Conservation (phyloP, 92 coral and sea anemone genomes). For the Anthopleura xanthogrammica region DNA sequence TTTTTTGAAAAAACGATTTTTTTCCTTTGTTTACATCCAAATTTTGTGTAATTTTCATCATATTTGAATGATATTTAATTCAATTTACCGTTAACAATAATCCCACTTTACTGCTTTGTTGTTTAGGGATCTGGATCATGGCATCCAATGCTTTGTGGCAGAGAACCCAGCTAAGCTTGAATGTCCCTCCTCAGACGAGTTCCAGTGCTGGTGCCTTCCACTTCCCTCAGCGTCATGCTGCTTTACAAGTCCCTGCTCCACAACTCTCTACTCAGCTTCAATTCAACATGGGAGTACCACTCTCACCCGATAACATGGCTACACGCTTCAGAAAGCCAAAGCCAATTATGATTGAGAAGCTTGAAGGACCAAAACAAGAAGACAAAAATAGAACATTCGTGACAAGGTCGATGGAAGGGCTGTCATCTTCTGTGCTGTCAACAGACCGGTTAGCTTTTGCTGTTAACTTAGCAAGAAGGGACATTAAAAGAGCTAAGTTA, state of each 20-base stretch:
- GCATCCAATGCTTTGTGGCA: slow-evolving; percentile 59
- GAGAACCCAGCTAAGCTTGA: slow-evolving; percentile 66
- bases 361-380: slow-evolving; percentile 34
- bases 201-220: background rate
- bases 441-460: slow-evolving; percentile 87
- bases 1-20: background rate
- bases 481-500: slow-evolving; percentile 70
- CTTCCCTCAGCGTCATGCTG: slow-evolving; percentile 8
- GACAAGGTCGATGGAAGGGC: slow-evolving; percentile 21
- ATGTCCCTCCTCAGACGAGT: slow-evolving; percentile 37
- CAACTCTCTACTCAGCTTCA: slow-evolving; percentile 72
- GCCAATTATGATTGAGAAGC: slow-evolving; percentile 85
- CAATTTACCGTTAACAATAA: background rate
- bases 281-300: slow-evolving; percentile 78
- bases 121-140: slow-evolving; percentile 35
- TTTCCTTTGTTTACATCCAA: background rate
- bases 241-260: slow-evolving; percentile 35
- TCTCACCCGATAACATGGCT: slow-evolving; percentile 67
- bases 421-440: slow-evolving; percentile 39
- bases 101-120: background rate
- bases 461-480: slow-evolving; percentile 87
- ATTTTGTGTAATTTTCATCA: background rate
- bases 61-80: background rate
- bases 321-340: slow-evolving; percentile 85
- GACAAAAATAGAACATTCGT: slow-evolving; percentile 20